Conservation (phyloP, 2,797 vertebrate species). For the Enteromius radiatus region DNA sequence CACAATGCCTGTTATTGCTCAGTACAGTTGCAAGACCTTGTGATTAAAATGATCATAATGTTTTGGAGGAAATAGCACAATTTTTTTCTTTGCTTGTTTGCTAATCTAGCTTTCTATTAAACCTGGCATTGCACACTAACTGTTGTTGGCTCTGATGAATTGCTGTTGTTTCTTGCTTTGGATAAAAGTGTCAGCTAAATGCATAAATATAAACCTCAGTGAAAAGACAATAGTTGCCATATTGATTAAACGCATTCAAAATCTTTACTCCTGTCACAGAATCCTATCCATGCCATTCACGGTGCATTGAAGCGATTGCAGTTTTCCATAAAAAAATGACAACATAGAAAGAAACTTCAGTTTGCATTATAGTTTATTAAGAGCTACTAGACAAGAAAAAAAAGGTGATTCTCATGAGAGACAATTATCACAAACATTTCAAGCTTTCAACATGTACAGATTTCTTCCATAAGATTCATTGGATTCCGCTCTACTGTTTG, state of each 20-base stretch:
- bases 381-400: slow-evolving; percentile 41
- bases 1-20: neutral
- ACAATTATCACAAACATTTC: neutral
- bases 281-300: too few species aligned
- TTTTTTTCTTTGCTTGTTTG: neutral
- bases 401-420: neutral
- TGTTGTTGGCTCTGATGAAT: neutral
- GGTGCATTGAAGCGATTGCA: neutral
- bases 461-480: neutral
- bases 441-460: neutral
- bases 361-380: slow-evolving; percentile 56
- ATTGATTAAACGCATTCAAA: neutral
- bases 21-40: neutral
- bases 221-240: neutral
- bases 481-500: neutral
- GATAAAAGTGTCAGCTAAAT: neutral
- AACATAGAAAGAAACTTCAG: neutral
- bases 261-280: too few species aligned
- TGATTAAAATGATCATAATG: neutral
- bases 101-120: neutral
- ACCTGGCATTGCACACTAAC: neutral
- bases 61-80: neutral
- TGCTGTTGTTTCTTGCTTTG: neutral
- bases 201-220: neutral
- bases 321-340: neutral